Percentiles rank a stretch among this genome's conserved stretches.
These are phyloP conservation scores for Aphelenchoides bicaudatus DNA, from an alignment of 2,888 invertebrate species.

Conservation along the genomic window DNA sequence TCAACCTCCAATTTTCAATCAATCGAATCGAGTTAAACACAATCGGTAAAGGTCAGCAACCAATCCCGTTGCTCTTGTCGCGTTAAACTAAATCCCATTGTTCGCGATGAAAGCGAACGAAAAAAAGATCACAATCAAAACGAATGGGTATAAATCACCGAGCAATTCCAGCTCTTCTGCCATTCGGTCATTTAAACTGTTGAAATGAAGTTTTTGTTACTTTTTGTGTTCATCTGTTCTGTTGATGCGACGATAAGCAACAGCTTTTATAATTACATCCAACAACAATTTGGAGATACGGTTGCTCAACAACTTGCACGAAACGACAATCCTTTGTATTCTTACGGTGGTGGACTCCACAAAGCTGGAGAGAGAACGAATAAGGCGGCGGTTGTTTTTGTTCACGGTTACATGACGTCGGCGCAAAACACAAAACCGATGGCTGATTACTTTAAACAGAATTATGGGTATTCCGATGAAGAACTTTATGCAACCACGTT, in stretches of 20 bases:
- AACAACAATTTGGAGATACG: neutral
- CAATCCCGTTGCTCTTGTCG: no score
- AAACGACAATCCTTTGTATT: neutral
- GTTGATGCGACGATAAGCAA: constrained; percentile 8
- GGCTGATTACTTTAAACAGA: constrained; percentile 17
- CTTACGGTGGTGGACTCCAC: neutral
- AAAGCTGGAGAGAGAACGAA: constrained; percentile 4
- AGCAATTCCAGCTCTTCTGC: neutral
- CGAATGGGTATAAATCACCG: neutral
- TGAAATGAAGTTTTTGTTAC: neutral
- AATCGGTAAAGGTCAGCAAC: no score
- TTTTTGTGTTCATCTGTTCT: neutral
- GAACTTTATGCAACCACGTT: constrained; percentile 47
- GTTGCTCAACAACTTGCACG: neutral
- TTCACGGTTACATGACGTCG: constrained; percentile 28
- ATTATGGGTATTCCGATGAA: constrained; percentile 22
- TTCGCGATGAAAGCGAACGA: no score
- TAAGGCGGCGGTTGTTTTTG: constrained; percentile 28
- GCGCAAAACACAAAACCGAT: constrained; percentile 15
- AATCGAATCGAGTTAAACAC: no score
- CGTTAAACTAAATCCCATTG: no score
- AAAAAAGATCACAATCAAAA: no score
- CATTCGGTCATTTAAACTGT: neutral
- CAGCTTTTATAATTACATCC: neutral
- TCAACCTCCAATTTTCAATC: no score